phyloP scores from a whole-genome alignment of 2,888 invertebrate genomes.

The Limnephilus auricula region DNA sequence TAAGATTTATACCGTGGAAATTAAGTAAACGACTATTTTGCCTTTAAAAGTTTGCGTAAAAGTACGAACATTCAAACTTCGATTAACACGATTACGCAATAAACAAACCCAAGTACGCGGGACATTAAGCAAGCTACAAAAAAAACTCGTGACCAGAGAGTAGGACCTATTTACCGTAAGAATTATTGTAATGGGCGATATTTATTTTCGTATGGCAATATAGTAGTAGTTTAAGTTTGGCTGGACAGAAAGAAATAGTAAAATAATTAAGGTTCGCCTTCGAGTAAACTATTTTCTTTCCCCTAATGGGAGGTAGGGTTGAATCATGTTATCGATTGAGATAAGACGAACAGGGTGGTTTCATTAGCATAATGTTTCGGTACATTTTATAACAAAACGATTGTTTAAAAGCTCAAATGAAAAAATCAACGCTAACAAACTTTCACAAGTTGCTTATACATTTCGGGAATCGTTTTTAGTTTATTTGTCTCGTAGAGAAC shows the following conservation, averaged over 20 bases:
- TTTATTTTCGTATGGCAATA: background rate
- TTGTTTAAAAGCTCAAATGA: background rate
- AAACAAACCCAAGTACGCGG: too few species aligned
- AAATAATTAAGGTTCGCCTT: background rate
- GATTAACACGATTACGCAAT: too few species aligned
- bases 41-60: too few species aligned
- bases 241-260: background rate
- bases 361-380: background rate
- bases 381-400: background rate
- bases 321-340: background rate
- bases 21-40: too few species aligned
- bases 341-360: background rate
- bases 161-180: background rate
- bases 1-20: too few species aligned
- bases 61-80: too few species aligned
- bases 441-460: too few species aligned
- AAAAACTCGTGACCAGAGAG: too few species aligned
- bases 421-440: background rate
- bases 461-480: too few species aligned
- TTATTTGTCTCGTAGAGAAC: too few species aligned
- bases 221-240: background rate
- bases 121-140: too few species aligned
- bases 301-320: background rate
- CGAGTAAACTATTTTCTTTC: background rate
- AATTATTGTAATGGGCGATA: background rate